These are phyloP conservation scores for Drosophila seguyi DNA, from an alignment of 1,140 invertebrate genomes.

Conservation along the genomic window DNA sequence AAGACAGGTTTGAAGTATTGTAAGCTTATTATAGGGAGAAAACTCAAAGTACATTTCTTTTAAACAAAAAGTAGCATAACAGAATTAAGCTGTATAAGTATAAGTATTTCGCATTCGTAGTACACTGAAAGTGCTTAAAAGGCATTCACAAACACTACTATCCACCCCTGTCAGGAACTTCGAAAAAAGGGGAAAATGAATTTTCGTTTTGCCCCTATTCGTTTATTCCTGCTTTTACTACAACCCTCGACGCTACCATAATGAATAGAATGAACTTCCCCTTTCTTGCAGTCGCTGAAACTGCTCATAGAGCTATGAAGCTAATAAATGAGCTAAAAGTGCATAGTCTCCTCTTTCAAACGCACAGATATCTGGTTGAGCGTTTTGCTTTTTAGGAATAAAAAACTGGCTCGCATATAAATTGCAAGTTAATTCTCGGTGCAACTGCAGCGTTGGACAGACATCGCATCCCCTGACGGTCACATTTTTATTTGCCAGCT, in stretches of 20 bases:
- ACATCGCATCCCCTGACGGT: constrained; percentile 62
- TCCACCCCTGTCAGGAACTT: neutral
- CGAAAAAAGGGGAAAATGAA: neutral
- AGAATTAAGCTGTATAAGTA: neutral
- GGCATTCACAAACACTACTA: too few relatives aligned
- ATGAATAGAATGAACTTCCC: constrained; percentile 6
- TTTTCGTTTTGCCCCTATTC: neutral
- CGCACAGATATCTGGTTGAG: constrained; percentile 6
- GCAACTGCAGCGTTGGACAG: constrained; percentile 38
- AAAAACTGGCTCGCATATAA: constrained; percentile 65
- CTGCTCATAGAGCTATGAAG: constrained; percentile 7
- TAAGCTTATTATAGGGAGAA: neutral
- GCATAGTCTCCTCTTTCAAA: constrained; percentile 12
- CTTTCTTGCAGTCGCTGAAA: neutral
- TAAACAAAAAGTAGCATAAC: neutral
- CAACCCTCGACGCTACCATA: neutral
- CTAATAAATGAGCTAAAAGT: constrained; percentile 29
- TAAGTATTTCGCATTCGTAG: neutral
- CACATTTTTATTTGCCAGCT: constrained; percentile 51
- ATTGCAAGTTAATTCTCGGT: constrained; percentile 73
- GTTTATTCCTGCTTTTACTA: neutral
- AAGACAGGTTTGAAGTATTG: neutral
- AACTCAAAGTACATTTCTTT: neutral
- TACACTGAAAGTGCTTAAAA: neutral
- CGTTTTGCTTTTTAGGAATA: neutral